Evolutionary conservation across 2,113 vertebrate genomes (phyloP).

Genomic region (Tinamus guttatus): DNA sequence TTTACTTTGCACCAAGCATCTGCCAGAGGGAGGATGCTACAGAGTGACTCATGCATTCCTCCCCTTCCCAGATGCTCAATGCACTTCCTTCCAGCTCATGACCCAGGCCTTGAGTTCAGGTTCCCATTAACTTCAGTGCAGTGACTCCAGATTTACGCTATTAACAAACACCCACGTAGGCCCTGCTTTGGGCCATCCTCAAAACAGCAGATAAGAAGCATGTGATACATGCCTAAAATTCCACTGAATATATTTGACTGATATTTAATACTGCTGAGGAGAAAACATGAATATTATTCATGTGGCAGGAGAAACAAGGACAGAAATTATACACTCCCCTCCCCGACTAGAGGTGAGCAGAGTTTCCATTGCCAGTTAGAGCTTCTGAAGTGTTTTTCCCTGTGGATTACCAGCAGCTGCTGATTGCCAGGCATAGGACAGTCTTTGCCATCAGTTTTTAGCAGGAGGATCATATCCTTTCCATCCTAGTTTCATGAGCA

Average conservation of each 20-base stretch:
- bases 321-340: not conserved
- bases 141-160: slow-evolving; percentile 28
- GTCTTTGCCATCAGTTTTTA: not conserved
- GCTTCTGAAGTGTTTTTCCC: not conserved
- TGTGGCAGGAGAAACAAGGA: not conserved
- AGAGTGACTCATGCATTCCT: slow-evolving; percentile 58
- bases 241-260: not conserved
- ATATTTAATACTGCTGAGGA: not conserved
- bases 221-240: slow-evolving; percentile 40
- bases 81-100: slow-evolving; percentile 58
- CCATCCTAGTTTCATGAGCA: not conserved
- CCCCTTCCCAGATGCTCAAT: slow-evolving; percentile 28
- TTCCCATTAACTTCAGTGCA: slow-evolving; percentile 45
- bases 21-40: slow-evolving; percentile 64
- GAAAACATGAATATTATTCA: not conserved
- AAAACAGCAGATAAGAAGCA: slow-evolving; percentile 36
- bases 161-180: slow-evolving; percentile 42
- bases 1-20: slow-evolving; percentile 51
- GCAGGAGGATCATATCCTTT: not conserved
- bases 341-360: not conserved
- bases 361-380: not conserved
- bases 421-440: not conserved
- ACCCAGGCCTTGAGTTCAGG: slow-evolving; percentile 37
- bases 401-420: not conserved
- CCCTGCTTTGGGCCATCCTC: not conserved